Evolutionary conservation across 2,888 invertebrate genomes (phyloP), one percentile per base, ranked within the genome.

Genomic region (Leptogaster cylindrica): DNA sequence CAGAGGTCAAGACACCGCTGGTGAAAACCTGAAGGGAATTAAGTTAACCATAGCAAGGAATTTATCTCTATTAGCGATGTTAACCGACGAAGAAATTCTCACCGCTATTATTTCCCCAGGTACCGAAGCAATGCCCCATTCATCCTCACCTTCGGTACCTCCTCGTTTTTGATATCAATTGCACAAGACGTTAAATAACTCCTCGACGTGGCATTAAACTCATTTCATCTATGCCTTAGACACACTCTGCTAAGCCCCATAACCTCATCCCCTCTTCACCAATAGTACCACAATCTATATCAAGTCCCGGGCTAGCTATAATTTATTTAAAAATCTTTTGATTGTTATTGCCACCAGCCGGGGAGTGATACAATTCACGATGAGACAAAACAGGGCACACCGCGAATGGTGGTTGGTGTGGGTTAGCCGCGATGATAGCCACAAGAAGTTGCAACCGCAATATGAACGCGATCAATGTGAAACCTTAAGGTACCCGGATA

Each of bases 361-460:
- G 39, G 33, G 61, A 68, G 61, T 65, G 61, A 61, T 63, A 50
- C 64, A 65, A 25, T 65, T 28, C 20, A 25, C 46, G 41, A 55
- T 68, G 55, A 55, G 55, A 65, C 44, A 61, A 61, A 61, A 61
- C 44, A 61, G 44, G 44, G 61, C 31, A 61, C 27, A 25, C 25
- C n/a, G 10, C 46, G 31, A 6, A n/a, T 25, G 39, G n/a, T 61
- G n/a, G 44, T 28, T 36, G 18, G 55, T 12, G 20, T 36, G 55
- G 36, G 7, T 16, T 18, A 12, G 31, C 55, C 55, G 36, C 65
- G 55, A 68, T 68, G 55, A 64, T 64, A 46, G 66, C 68, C 68
- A 51, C 68, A 66, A 66, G 51, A 68, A 65, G 46, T 66, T 50
- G 65, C 63, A 66, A 69, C 68, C 68, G 66, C 68, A 69, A 66